Evolutionary conservation across 2,113 vertebrate genomes (phyloP), one percentile per base, ranked within the genome.

Genomic region (Phylloscopus trochiloides): DNA sequence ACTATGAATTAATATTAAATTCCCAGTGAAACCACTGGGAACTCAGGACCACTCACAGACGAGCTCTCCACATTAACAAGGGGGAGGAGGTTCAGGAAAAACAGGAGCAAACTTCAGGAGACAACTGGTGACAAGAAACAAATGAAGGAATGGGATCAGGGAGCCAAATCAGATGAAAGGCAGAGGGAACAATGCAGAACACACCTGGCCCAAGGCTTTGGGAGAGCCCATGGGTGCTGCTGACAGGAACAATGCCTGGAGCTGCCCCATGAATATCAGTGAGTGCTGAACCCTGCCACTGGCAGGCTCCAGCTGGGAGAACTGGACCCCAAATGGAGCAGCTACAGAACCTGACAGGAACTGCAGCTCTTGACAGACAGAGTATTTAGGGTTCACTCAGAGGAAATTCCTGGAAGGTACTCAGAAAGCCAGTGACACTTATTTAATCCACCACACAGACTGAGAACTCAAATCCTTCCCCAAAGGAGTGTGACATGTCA

Each of bases 221-320:
- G 6, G 58, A 88, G 50, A 68, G 25, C 22, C 48, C 24, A 8
- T 0, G 0, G 47, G 13, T 43, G 52, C 77, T 74, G 72, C 55
- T 34, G 48, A 55, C 48, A 43, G 82, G 43, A 75, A 6, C 3
- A 0, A 15, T 0, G 5, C 12, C 12, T 65, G 71, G 26, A 80
- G n/a, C 16, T 4, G 17, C 31, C 45, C 34, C 31, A 21, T 0
- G 17, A 43, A 42, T 12, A 17, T 0, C 18, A 48, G 36, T 0
- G 5, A 24, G 57, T 8, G 24, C 28, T 8, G 5, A 75, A 19
- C 22, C 19, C 20, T 34, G 40, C n/a, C 36, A 4, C 32, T 42
- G 10, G 11, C 5, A 26, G 29, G 36, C 17, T 59, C 29, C 61
- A 65, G 0, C 20, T 31, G 14, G 16, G 38, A 88, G 16, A 80